Base-by-base conservation (phyloP, 2,797 vertebrate species). In the Phylloscopus collybita region DNA sequence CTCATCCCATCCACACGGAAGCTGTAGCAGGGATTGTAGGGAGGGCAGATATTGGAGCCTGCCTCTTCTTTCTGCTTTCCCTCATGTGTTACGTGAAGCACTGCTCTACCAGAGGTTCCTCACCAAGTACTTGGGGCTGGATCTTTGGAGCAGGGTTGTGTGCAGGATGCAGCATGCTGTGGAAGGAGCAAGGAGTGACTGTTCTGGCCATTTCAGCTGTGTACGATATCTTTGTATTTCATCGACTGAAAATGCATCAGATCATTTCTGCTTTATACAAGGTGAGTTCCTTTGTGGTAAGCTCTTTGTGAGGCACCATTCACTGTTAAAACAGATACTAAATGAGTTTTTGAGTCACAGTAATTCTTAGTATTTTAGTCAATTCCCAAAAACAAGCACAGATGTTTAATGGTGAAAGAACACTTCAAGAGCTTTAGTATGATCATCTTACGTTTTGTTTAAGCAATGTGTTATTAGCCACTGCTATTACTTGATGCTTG, bases 151-250 rank as follows among this genome's bases (percentile, higher is more conserved):
- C 99, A 2, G 98, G 99, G 86, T 97, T 97, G 47, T 99, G 99
- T 9, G 99, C 99, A 1, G 98, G 98, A 5, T 99, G 98, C 98
- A 99, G 99, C 97, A 99, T 99, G 99, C 97, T 99, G 71, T 99
- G 99, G 99, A 99, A 99, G 96, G 99, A 99, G 95, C 99, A 99
- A 80, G 99, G 99, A 47, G 98, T 99, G 94, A 99, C 99, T 4
- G 99, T 99, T 69, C 98, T 99, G 62, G 99, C 99, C 1, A 95
- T 99, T 32, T 98, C 99, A 1, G 99, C 99, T 0, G 97, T 99
- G 64, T 99, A 99, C 3, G 99, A 99, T 34, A 80, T 99, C 96
- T 99, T 99, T 93, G 98, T 99, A 54, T 98, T 99, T 97, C 98
- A 99, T 97, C 97, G 97, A 76, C 98, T 99, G 92, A 99, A 98